Base-by-base conservation (phyloP, 30 jellyfish, hydroid and myxozoan species). In the Hydractinia echinata region DNA sequence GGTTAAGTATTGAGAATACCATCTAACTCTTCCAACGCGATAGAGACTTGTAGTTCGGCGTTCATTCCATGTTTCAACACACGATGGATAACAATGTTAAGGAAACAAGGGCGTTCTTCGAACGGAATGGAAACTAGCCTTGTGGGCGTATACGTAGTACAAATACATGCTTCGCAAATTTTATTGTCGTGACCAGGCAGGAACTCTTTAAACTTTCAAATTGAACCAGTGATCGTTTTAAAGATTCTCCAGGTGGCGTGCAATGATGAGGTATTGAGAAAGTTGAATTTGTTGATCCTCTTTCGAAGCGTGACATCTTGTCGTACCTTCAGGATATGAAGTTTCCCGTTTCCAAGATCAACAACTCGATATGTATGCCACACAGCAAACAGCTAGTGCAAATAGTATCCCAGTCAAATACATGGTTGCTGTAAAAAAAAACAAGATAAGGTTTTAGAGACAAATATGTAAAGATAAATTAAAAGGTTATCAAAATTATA, bases 1-100 rank as follows among this genome's bases (percentile, higher is more conserved):
- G 81, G 5, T 71, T 58, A 71, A 50, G n/a, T 71, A 71, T 50
- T 54, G 81, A 19, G 44, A 15, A 58, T 71, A 71, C 81, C 81
- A 71, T 6, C 13, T 7, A n/a, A 6, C 10, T 8, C 60, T 20
- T n/a, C 51, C 18, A n/a, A 30, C 10, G 7, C 81, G 81, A 14
- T 20, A 7, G 55, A 30, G 10, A 7, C 60, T 30, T 52, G 60
- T 30, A 14, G 81, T 58, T 9, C 5, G 60, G 5, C 13, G 7
- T 50, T 71, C 81, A 7, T 19, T 30, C 81, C 81, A 71, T 9
- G 69, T 19, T 15, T 54, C 70, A 19, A 19, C 5, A 71, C 50
- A 8, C 52, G 81, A 19, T 71, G 81, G n/a, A 71, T 15, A 5
- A 19, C 4, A 52, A 71, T 71, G 8, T 11, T 50, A 50, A 5